Percentiles rank a stretch among this genome's conserved stretches.
Evolutionary conservation across 2,888 invertebrate species (phyloP).

Genomic region (Drosophila setosimentum): DNA sequence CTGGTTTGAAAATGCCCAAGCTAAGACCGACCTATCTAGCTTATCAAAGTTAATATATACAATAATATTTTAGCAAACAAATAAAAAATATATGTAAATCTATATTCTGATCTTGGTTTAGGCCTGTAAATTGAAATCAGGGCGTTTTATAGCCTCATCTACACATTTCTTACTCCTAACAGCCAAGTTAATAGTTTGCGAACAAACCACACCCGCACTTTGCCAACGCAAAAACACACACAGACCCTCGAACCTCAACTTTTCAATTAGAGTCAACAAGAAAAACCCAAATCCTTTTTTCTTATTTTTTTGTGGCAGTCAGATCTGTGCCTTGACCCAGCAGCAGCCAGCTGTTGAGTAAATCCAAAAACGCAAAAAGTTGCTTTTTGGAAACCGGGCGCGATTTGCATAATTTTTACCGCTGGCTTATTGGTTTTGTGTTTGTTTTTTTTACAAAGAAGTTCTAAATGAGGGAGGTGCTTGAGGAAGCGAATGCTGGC

Average conservation of each 20-base stretch:
- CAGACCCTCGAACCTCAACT: constrained; percentile 45
- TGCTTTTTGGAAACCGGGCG: constrained; percentile 68
- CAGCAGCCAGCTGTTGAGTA: constrained; percentile 1
- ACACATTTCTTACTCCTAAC: constrained; percentile 3
- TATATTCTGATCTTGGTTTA: not conserved
- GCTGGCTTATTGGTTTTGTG: constrained; percentile 73
- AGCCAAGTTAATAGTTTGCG: constrained; percentile 39
- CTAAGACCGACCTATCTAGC: not conserved
- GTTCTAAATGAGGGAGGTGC: constrained; percentile 3
- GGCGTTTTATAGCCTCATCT: not conserved
- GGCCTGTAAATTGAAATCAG: constrained; percentile 10
- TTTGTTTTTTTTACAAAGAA: constrained; percentile 54
- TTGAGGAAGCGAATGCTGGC: constrained; percentile 26
- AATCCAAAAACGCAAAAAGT: constrained; percentile 13
- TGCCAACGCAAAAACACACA: constrained; percentile 1
- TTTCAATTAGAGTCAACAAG: constrained; percentile 68
- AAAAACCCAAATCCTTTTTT: constrained; percentile 62
- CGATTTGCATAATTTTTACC: constrained; percentile 73
- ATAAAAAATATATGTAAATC: not conserved
- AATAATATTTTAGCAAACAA: not conserved
- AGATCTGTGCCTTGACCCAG: constrained; percentile 68
- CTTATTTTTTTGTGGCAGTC: constrained; percentile 58
- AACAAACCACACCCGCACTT: not conserved
- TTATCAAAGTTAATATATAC: not conserved
- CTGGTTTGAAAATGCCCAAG: not conserved